Evolutionary conservation across 2,797 vertebrate species (phyloP), one percentile per base, ranked within the genome.

Genomic region (Cossypha polioptera): DNA sequence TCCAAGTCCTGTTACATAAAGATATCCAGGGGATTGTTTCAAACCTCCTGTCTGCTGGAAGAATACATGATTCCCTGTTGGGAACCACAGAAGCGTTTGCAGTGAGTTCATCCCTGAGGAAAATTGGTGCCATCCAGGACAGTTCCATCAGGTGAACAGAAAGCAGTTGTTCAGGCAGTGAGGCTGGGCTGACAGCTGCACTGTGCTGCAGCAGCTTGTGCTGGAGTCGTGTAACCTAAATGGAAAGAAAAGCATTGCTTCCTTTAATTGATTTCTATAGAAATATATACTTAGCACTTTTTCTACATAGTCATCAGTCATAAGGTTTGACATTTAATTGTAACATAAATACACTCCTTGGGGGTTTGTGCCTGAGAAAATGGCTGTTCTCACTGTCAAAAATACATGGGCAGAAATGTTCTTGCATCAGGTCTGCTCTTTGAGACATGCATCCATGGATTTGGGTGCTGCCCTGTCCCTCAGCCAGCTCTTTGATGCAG

Each of bases 251-350:
- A 91, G 90, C 14, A 48, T 73, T 73, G 62, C 75, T 76, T 75
- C 73, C 51, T 86, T 87, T 95, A 94, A 96, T 75, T 92, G 89
- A 92, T 94, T 93, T 88, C 82, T 72, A 20, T 73, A 88, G 87
- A 88, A 96, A 91, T 88, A 81, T 53, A 78, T 82, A 72, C 79
- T 78, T 92, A 81, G 58, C 40, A 17, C 50, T 91, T 95, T 80
- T 93, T 86, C 82, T 45, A 50, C 7, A 0, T 7, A 58, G 75
- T 84, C 91, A 88, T 95, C 66, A 19, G 79, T 92, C 12, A 3
- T 25, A 63, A 38, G 43, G 17, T 84, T 91, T 94, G 87, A 78
- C 89, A 75, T 83, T 80, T 86, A 86, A 75, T 94, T 91, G 42
- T 75, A 42, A 48, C 42, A 61, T 47, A 67, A 83, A 80, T 80